A percentile compares a stretch with the other conserved stretches of the same genome.
Conservation (phyloP, 2,113 vertebrate genomes). For the Lycaon pictus region DNA sequence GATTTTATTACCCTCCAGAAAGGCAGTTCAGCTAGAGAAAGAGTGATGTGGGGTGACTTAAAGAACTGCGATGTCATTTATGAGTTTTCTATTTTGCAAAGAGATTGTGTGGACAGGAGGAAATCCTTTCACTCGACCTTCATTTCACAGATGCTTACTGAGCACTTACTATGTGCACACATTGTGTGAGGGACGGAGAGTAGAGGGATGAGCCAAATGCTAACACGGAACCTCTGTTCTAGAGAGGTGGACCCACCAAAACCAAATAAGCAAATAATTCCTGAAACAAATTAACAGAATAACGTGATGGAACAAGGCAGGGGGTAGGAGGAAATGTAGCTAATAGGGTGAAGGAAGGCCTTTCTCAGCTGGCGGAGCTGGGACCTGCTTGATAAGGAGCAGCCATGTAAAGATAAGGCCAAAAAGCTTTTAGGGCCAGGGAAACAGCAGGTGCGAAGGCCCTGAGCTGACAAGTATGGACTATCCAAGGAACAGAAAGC, state of each 20-base stretch:
- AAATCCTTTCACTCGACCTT: background rate
- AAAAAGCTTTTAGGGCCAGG: background rate
- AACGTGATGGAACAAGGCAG: background rate
- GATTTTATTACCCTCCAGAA: background rate
- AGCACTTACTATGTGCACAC: background rate
- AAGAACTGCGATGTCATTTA: background rate
- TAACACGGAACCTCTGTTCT: background rate
- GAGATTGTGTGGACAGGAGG: background rate
- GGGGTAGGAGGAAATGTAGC: background rate
- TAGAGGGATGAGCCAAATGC: background rate
- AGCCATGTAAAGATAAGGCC: background rate
- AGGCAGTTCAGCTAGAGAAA: background rate
- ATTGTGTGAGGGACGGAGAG: background rate
- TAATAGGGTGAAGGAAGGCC: background rate
- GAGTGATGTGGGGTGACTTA: background rate
- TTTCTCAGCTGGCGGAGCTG: background rate
- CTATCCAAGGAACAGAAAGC: background rate
- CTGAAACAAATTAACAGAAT: background rate
- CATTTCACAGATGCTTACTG: background rate
- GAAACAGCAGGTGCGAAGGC: background rate
- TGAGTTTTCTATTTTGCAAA: slow-evolving; percentile 11
- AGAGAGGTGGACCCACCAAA: background rate
- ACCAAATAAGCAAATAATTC: background rate
- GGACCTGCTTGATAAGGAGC: background rate
- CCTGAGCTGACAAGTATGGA: background rate